Conservation (phyloP, 2,113 vertebrate genomes). For the Amblyornis subalaris region DNA sequence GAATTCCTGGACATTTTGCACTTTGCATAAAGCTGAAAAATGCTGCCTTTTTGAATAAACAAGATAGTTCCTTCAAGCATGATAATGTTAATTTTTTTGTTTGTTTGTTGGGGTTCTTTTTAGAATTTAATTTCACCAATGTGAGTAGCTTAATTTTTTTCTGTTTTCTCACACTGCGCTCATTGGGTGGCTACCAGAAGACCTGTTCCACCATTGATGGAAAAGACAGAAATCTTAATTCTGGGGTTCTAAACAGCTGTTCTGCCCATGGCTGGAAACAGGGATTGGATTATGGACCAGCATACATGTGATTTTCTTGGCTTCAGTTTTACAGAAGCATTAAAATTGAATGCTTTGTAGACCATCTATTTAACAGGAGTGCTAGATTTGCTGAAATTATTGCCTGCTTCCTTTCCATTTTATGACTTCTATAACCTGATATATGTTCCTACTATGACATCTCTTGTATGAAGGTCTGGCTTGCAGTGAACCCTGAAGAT, state of each 20-base stretch:
- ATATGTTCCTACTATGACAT: background rate
- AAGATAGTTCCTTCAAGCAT: background rate
- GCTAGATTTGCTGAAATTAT: background rate
- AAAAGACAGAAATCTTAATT: background rate
- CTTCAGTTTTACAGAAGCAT: background rate
- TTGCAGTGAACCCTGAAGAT: background rate
- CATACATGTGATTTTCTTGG: background rate
- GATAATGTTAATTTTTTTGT: rapidly evolving
- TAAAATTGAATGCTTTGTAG: background rate
- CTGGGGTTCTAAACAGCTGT: background rate
- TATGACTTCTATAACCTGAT: background rate
- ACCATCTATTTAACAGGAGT: background rate
- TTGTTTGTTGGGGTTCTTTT: background rate
- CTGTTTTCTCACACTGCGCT: background rate
- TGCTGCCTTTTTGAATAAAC: background rate
- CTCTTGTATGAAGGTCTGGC: background rate
- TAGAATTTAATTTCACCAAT: background rate
- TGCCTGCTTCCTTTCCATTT: background rate
- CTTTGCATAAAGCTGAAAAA: background rate
- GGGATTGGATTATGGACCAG: background rate
- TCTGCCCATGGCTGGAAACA: background rate
- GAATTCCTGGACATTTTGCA: background rate
- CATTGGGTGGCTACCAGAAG: background rate
- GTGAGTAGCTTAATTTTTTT: background rate
- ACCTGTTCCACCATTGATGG: background rate